Evolutionary conservation across 2,888 invertebrate genomes (phyloP).

Genomic region (Rhagonycha lutea): DNA sequence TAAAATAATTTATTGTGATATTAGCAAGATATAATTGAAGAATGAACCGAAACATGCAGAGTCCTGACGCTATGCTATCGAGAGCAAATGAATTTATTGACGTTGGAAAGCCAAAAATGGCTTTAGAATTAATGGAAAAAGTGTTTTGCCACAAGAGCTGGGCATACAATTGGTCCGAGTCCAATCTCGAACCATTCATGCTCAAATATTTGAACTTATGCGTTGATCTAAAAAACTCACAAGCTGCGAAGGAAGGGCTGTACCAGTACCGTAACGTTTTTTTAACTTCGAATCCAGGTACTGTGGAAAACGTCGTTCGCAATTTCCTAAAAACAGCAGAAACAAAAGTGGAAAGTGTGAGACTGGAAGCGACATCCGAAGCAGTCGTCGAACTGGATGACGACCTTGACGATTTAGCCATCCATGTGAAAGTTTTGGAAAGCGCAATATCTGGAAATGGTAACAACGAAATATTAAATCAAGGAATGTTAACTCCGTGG

Average conservation of each 20-base stretch:
- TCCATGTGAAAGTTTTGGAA: conserved; percentile 84
- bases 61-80: neutral
- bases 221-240: conserved; percentile 96
- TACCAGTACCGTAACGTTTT: conserved; percentile 99
- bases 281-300: conserved; percentile 94
- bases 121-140: conserved; percentile 96
- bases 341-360: conserved; percentile 91
- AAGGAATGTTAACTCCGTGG: conserved; percentile 98
- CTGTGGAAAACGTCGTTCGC: conserved; percentile 95
- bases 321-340: conserved; percentile 97
- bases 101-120: conserved; percentile 95
- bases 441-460: conserved; percentile 97
- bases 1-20: neutral
- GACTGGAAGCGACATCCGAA: conserved; percentile 85
- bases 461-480: conserved; percentile 95
- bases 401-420: conserved; percentile 95
- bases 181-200: conserved; percentile 98
- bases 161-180: conserved; percentile 95
- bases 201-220: conserved; percentile 97
- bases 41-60: neutral
- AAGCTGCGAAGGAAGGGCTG: conserved; percentile 97
- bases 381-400: conserved; percentile 92
- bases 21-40: neutral
- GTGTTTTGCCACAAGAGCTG: conserved; percentile 98
- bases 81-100: conserved; percentile 84